Conservation (phyloP, 2,797 vertebrate species). For the Xerus rutilus region DNA sequence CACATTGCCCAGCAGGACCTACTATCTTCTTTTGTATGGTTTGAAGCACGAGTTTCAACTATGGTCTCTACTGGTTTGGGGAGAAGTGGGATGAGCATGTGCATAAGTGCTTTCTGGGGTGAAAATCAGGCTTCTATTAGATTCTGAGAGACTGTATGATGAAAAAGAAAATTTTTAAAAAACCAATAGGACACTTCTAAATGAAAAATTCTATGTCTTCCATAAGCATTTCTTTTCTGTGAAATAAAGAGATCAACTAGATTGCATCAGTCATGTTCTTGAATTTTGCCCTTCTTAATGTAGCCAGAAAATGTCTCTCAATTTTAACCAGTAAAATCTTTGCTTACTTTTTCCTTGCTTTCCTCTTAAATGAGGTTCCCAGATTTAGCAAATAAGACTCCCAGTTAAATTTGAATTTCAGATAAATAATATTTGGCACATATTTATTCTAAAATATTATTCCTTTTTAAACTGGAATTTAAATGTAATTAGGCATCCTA, state of each 20-base stretch:
- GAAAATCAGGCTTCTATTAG: background rate
- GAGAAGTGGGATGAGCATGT: background rate
- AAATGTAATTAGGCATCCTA: background rate
- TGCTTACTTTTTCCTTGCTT: background rate
- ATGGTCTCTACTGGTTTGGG: background rate
- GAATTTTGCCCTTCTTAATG: background rate
- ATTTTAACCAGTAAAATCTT: background rate
- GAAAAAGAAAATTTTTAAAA: background rate
- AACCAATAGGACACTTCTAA: background rate
- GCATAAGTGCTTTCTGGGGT: background rate
- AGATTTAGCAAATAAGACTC: conserved; percentile 19
- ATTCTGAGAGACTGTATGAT: background rate
- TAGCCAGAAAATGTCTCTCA: background rate
- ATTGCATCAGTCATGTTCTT: background rate
- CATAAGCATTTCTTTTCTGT: background rate
- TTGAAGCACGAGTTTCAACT: background rate
- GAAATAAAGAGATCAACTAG: background rate
- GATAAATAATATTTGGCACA: conserved; percentile 21
- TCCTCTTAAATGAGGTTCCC: background rate
- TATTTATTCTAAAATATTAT: conserved; percentile 34
- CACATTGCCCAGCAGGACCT: background rate
- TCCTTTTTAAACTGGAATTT: conserved; percentile 19
- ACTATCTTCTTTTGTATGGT: background rate
- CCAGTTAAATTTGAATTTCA: conserved; percentile 20
- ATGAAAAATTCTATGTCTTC: background rate